Percentiles rank a stretch among this genome's conserved stretches.
phyloP scores from a whole-genome alignment of 2,797 vertebrate genomes.

The Okamejei kenojei region DNA sequence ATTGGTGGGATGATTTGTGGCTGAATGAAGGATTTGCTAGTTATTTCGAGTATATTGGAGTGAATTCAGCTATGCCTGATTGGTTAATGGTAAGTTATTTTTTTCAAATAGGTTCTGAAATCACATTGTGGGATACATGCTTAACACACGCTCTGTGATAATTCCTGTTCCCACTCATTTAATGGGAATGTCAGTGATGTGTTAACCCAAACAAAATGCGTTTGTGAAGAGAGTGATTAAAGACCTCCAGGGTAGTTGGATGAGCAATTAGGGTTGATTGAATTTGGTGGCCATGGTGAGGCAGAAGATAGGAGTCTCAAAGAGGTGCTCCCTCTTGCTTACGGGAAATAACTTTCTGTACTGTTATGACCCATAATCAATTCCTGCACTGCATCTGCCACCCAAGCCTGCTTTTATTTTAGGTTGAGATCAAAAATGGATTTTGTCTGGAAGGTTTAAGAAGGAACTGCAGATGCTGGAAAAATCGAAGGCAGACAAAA shows the following conservation, averaged over 20 bases:
- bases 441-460: too few species aligned
- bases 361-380: too few species aligned
- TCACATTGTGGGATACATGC: not conserved
- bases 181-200: not conserved
- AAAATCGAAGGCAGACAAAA: too few species aligned
- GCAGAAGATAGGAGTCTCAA: too few species aligned
- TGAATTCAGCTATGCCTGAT: slow-evolving; percentile 58
- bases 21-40: slow-evolving; percentile 95
- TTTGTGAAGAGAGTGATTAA: not conserved
- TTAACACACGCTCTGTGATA: not conserved
- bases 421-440: too few species aligned
- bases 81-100: slow-evolving; percentile 79
- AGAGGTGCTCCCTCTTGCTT: too few species aligned
- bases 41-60: slow-evolving; percentile 88
- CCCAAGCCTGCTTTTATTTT: too few species aligned
- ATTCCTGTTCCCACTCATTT: not conserved
- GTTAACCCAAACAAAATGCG: not conserved
- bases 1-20: slow-evolving; percentile 98
- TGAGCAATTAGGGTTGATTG: not conserved
- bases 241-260: not conserved
- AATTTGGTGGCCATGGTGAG: not conserved
- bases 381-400: too few species aligned
- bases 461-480: too few species aligned
- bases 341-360: too few species aligned
- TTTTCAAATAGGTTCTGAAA: not conserved